A percentile compares a stretch with the other conserved stretches of the same genome.
phyloP scores from a whole-genome alignment of 2,888 invertebrate species.

The Pristionchus entomophagus region DNA sequence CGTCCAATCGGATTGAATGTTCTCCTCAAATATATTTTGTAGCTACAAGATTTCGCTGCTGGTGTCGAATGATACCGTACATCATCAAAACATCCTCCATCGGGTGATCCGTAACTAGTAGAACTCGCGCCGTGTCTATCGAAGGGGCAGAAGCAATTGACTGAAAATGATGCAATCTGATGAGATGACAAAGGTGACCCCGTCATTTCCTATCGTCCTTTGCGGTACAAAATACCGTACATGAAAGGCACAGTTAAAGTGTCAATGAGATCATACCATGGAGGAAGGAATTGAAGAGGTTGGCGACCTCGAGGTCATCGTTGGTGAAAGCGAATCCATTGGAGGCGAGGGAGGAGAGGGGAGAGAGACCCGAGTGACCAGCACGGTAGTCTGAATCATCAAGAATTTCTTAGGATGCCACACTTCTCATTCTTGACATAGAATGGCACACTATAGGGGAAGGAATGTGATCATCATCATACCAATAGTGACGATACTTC shows the following conservation, averaged over 20 bases:
- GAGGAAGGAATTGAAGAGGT: slow-evolving; percentile 24
- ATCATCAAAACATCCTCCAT: slow-evolving; percentile 8
- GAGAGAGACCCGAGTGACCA: not conserved
- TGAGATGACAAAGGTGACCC: not conserved
- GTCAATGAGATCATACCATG: not conserved
- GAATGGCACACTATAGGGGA: not conserved
- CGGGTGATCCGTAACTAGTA: not conserved
- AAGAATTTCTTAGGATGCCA: not conserved
- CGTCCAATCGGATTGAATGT: not conserved
- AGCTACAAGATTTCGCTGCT: no score
- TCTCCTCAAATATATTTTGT: not conserved
- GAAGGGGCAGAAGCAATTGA: slow-evolving; percentile 16
- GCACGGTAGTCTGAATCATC: slow-evolving; percentile 8
- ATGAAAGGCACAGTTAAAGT: no score
- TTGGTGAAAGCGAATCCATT: slow-evolving; percentile 37
- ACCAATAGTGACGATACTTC: slow-evolving; percentile 29
- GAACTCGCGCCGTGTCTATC: not conserved
- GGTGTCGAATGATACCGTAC: not conserved
- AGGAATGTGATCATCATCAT: not conserved
- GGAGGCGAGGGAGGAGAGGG: not conserved
- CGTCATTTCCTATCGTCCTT: no score
- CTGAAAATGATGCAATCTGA: not conserved
- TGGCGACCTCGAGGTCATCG: slow-evolving; percentile 24
- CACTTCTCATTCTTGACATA: not conserved
- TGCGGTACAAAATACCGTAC: not conserved